phyloP scores from a whole-genome alignment of 2,888 invertebrate genomes.

The Andrena praecox region DNA sequence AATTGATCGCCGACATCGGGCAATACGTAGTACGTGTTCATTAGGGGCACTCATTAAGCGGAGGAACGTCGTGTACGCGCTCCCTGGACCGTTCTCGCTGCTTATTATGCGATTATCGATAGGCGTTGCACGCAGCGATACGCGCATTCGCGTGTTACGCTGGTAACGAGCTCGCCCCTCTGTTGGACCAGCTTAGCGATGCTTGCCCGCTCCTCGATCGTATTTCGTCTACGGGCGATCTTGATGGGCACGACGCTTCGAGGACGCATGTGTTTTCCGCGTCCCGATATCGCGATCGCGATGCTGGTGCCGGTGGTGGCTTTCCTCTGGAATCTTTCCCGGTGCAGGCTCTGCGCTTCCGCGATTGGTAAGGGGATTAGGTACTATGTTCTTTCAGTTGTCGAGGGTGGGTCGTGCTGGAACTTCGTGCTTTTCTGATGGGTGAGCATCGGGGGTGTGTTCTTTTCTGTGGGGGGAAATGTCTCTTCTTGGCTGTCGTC shows the following conservation, averaged over 20 bases:
- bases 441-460: too few species aligned
- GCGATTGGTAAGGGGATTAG: too few species aligned
- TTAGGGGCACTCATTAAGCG: conserved; percentile 55
- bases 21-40: conserved; percentile 46
- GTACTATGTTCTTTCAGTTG: too few species aligned
- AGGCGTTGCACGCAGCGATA: conserved; percentile 44
- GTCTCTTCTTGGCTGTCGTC: too few species aligned
- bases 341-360: too few species aligned
- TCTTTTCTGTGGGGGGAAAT: too few species aligned
- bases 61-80: conserved; percentile 34
- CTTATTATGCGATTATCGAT: conserved; percentile 59
- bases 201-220: not conserved
- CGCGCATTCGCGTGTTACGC: conserved; percentile 11
- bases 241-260: not conserved
- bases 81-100: conserved; percentile 25
- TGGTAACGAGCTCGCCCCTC: conserved; percentile 1
- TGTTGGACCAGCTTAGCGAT: too few species aligned
- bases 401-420: too few species aligned
- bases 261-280: not conserved
- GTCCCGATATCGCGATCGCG: not conserved
- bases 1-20: conserved; percentile 56
- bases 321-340: too few species aligned
- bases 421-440: too few species aligned
- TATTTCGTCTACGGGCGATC: not conserved
- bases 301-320: not conserved